These are phyloP conservation scores for Ligdia adustata DNA, from an alignment of 2,888 invertebrate genomes.

Conservation along the genomic window DNA sequence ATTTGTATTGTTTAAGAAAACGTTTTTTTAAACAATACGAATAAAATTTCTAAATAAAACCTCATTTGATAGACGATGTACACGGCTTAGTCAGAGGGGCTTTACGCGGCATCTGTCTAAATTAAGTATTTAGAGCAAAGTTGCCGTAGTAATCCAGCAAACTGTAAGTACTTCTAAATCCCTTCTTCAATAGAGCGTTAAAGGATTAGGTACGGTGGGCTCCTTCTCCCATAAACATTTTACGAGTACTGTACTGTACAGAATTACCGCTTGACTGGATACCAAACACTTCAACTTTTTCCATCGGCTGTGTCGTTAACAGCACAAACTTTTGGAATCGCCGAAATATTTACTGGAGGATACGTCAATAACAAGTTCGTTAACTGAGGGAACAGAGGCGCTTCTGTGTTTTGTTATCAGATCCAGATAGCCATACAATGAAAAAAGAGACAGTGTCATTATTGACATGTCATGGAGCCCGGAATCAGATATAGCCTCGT, in stretches of 20 bases:
- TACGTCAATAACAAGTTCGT: constrained; percentile 22
- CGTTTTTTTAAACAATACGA: too few relatives aligned
- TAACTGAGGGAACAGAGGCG: constrained; percentile 4
- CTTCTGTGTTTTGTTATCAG: too few relatives aligned
- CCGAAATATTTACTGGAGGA: constrained; percentile 36
- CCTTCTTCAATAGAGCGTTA: constrained; percentile 50
- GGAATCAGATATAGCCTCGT: background rate
- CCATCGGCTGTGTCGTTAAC: constrained; percentile 44
- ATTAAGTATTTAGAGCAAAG: constrained; percentile 18
- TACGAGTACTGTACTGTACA: constrained; percentile 49
- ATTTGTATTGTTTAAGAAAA: too few relatives aligned
- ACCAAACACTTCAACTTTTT: constrained; percentile 45
- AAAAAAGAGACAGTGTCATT: background rate
- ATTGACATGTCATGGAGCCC: background rate
- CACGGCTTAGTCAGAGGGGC: constrained; percentile 2
- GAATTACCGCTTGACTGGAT: constrained; percentile 45
- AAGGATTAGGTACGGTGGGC: constrained; percentile 51
- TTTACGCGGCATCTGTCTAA: constrained; percentile 2
- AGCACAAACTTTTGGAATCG: constrained; percentile 43
- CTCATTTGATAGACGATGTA: background rate
- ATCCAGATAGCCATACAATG: too few relatives aligned
- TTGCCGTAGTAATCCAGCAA: constrained; percentile 22
- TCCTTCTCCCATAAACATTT: constrained; percentile 55
- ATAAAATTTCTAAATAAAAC: too few relatives aligned
- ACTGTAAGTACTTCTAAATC: constrained; percentile 39